A percentile compares a stretch with the other conserved stretches of the same genome.
Conservation (phyloP, 2,888 invertebrate species). For the Agriopis aurantiaria region DNA sequence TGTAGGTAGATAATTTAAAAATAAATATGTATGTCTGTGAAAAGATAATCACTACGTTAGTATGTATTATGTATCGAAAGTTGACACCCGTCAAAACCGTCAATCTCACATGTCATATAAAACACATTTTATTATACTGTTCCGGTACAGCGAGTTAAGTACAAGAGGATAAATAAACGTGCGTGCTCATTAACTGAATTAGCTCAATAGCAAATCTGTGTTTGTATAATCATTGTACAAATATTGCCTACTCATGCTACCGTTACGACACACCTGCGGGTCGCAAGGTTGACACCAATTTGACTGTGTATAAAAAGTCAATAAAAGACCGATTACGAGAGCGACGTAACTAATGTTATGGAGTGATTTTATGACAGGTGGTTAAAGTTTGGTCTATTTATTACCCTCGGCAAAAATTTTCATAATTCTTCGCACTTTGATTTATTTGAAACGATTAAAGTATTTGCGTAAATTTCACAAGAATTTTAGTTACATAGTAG, state of each 20-base stretch:
- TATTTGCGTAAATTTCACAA: not conserved
- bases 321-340: conserved; percentile 37
- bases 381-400: conserved; percentile 19
- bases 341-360: conserved; percentile 34
- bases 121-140: conserved; percentile 6
- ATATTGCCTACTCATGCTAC: conserved; percentile 55
- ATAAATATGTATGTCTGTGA: no score
- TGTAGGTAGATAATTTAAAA: no score
- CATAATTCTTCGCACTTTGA: no score
- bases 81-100: conserved; percentile 16
- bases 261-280: conserved; percentile 39
- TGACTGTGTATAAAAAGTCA: conserved; percentile 47
- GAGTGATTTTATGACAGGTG: conserved; percentile 33
- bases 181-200: conserved; percentile 48
- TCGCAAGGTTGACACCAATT: conserved; percentile 53
- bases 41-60: not conserved
- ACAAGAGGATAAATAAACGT: conserved; percentile 22
- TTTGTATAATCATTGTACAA: conserved; percentile 49
- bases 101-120: conserved; percentile 7
- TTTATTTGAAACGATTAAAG: no score
- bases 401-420: not conserved
- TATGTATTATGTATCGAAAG: conserved; percentile 7
- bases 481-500: not conserved
- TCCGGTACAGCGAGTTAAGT: conserved; percentile 3
- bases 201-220: conserved; percentile 44